Base-by-base conservation (phyloP, 2,113 vertebrate genomes). In the Cyanoderma ruficeps region DNA sequence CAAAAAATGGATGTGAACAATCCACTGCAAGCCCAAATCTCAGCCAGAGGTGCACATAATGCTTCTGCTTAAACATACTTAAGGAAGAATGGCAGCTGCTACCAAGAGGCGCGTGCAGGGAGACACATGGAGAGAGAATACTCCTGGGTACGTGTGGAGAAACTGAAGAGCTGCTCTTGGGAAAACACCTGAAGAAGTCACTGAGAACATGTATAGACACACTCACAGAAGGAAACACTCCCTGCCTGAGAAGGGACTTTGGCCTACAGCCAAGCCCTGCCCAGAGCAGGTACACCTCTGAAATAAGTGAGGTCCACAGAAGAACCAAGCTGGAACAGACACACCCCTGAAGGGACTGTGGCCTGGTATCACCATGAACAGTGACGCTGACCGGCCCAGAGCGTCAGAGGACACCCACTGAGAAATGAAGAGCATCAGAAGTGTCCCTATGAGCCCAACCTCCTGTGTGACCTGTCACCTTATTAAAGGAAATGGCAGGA, bases 91-190 rank as follows among this genome's bases (percentile, higher is more conserved):
- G 28, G 53, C 59, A 80, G 71, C 42, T 90, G 65, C 75, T 86
- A 71, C 49, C 50, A 64, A 71, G 61, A 64, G 52, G 15, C 47
- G 24, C 31, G 15, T 52, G 24, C n/a, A 52, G 18, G 44, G 82
- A 90, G 37, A 85, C 37, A 37, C 21, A 4, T 16, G 60, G 25
- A 94, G 30, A 94, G 30, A 61, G 71, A 23, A 70, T 24, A n/a
- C 14, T 84, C n/a, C 57, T n/a, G 53, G 53, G 31, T 41, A 74
- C 37, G 35, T 6, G 3, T 6, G 27, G 37, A 76, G 12, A 90
- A 85, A 94, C 53, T n/a, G 37, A 87, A 81, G 67, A 89, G 69
- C 84, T 89, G 69, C 69, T 91, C 78, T 75, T 53, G 41, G 69
- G 33, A 71, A 79, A 91, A 87, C 24, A 70, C 11, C 12, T 33